Evolutionary conservation across 2,888 invertebrate genomes (phyloP).

Genomic region (Rhimphoctona megacephalus): DNA sequence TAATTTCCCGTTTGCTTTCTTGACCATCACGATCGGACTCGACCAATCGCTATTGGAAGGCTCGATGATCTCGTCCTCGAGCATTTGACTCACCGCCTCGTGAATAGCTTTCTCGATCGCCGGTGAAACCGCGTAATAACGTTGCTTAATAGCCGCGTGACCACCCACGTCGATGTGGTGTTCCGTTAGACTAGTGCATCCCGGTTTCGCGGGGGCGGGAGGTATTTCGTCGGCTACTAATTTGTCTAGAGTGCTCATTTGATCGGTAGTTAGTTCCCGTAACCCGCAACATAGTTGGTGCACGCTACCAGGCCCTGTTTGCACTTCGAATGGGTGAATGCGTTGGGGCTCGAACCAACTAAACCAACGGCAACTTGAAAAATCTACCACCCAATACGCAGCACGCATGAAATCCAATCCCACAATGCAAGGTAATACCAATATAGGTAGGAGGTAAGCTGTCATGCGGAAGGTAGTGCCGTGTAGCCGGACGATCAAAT

Average conservation of each 20-base stretch:
- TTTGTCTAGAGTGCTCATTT: background rate
- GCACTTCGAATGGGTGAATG: background rate
- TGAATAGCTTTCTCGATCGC: too few relatives aligned
- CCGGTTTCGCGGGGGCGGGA: background rate
- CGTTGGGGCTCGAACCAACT: background rate
- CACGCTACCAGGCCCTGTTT: background rate
- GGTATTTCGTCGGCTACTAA: background rate
- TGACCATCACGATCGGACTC: constrained; percentile 33
- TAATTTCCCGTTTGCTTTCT: too few relatives aligned
- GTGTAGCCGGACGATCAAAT: background rate
- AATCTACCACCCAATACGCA: background rate
- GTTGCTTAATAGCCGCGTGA: background rate
- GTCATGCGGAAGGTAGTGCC: background rate
- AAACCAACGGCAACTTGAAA: background rate
- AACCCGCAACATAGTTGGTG: background rate
- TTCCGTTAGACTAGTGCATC: constrained; percentile 1
- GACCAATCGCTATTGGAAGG: constrained; percentile 23
- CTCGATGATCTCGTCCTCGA: constrained; percentile 23
- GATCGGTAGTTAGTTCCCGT: too few relatives aligned
- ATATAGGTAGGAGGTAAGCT: too few relatives aligned
- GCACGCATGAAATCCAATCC: too few relatives aligned
- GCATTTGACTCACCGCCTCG: constrained; percentile 26
- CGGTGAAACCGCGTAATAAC: background rate
- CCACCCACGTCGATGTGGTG: constrained; percentile 29
- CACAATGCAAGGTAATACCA: too few relatives aligned